Conservation (phyloP, 1,140 invertebrate species). For the Helicoverpa zea region DNA sequence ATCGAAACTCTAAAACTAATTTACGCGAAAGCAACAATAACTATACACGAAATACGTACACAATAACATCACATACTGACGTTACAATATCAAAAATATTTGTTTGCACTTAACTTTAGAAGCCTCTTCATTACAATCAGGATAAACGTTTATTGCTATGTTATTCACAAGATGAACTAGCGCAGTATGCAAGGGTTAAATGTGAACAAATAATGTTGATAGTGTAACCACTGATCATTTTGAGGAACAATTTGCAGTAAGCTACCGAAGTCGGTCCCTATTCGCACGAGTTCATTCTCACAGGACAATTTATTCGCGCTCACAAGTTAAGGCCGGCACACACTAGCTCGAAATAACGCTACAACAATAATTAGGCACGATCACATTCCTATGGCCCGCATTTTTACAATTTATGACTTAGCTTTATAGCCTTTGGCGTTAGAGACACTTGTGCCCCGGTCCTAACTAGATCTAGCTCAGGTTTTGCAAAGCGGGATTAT, state of each 20-base stretch:
- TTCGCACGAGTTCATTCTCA: background rate
- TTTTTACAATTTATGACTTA: constrained; percentile 49
- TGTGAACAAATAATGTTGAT: constrained; percentile 37
- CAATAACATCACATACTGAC: constrained; percentile 27
- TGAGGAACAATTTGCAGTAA: constrained; percentile 20
- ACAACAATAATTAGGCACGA: constrained; percentile 28
- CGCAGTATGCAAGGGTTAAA: background rate
- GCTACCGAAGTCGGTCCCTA: constrained; percentile 3
- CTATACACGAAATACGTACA: constrained; percentile 47
- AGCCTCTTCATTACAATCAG: constrained; percentile 23
- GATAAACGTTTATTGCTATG: background rate
- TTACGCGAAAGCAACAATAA: constrained; percentile 43
- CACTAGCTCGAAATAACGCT: constrained; percentile 27
- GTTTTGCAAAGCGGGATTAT: background rate
- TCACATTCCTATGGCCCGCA: constrained; percentile 12
- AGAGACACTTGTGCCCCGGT: constrained; percentile 38
- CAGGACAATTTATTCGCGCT: background rate
- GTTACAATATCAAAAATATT: constrained; percentile 39
- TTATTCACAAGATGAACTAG: background rate
- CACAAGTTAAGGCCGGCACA: constrained; percentile 35
- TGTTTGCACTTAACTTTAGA: constrained; percentile 36
- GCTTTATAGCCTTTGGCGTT: constrained; percentile 46
- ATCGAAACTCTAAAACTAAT: constrained; percentile 37
- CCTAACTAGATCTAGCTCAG: constrained; percentile 30
- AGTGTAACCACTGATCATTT: background rate